phyloP scores from a whole-genome alignment of 2,888 invertebrate species.

The Ephialtes manifestator region DNA sequence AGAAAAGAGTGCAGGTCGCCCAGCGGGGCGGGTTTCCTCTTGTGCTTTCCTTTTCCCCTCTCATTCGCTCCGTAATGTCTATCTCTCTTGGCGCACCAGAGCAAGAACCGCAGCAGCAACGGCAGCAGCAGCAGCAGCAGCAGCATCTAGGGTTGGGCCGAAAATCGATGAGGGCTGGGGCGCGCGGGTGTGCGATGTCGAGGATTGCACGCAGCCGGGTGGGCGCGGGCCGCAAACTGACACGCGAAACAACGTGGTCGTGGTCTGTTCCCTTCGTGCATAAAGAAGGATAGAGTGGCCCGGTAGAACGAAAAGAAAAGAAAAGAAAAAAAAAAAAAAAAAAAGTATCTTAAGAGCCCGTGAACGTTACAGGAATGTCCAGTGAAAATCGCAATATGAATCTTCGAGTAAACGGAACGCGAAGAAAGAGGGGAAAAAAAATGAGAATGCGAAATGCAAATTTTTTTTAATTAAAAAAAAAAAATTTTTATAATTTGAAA shows the following conservation, averaged over 20 bases:
- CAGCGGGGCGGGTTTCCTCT: conserved; percentile 46
- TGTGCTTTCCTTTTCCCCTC: conserved; percentile 43
- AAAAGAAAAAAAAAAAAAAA: not conserved
- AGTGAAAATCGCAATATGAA: not conserved
- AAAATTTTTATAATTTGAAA: too few relatives aligned
- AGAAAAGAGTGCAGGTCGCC: conserved; percentile 52
- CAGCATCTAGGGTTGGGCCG: conserved; percentile 64
- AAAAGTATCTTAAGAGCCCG: not conserved
- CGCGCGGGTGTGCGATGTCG: conserved; percentile 56
- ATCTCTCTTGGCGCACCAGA: conserved; percentile 47
- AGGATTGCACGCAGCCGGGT: conserved; percentile 42
- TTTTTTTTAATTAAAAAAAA: too few relatives aligned
- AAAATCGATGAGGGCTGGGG: conserved; percentile 69
- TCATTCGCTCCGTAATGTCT: conserved; percentile 28
- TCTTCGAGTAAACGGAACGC: not conserved
- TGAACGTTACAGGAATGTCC: conserved; percentile 3
- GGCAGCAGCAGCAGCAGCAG: conserved; percentile 48
- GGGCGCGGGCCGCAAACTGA: conserved; percentile 55
- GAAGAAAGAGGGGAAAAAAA: not conserved
- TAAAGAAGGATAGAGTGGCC: not conserved
- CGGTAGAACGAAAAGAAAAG: not conserved
- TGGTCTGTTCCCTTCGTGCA: conserved; percentile 11
- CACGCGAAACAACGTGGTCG: conserved; percentile 49
- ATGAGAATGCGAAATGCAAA: too few relatives aligned
- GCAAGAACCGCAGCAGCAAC: conserved; percentile 57